Evolutionary conservation across 2,113 vertebrate genomes (phyloP).

Genomic region (Pampusana beccarii): DNA sequence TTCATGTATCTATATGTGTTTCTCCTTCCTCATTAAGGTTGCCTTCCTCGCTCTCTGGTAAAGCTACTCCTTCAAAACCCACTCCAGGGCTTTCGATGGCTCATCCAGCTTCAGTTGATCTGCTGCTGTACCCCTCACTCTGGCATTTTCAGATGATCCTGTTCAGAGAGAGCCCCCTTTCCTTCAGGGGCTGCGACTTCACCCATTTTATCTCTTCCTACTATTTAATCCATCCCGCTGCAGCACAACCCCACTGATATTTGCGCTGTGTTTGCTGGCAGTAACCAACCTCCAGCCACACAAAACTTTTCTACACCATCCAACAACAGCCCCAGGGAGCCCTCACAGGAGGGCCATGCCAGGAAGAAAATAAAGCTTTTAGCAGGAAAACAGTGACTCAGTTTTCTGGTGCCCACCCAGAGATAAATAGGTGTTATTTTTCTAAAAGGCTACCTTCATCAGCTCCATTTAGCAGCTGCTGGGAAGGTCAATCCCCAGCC

Average conservation of each 20-base stretch:
- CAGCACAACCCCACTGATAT: background rate
- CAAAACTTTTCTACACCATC: background rate
- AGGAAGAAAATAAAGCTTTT: background rate
- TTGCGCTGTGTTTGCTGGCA: background rate
- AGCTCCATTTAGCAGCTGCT: background rate
- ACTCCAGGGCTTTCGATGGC: background rate
- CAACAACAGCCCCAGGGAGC: background rate
- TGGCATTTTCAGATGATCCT: background rate
- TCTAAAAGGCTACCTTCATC: background rate
- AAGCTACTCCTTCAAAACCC: background rate
- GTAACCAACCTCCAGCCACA: background rate
- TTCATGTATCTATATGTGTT: background rate
- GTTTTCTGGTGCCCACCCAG: background rate
- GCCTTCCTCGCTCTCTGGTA: background rate
- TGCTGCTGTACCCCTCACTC: background rate
- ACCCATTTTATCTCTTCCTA: background rate
- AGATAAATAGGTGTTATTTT: background rate
- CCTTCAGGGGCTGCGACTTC: background rate
- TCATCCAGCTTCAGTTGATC: background rate
- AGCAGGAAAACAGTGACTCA: background rate
- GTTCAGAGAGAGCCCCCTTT: background rate
- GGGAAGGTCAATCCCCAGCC: background rate
- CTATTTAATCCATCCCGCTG: background rate
- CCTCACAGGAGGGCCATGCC: accelerated
- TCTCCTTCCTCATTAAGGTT: background rate